phyloP scores from a whole-genome alignment of 2,797 vertebrate species.

The Chaetophractus vellerosus region DNA sequence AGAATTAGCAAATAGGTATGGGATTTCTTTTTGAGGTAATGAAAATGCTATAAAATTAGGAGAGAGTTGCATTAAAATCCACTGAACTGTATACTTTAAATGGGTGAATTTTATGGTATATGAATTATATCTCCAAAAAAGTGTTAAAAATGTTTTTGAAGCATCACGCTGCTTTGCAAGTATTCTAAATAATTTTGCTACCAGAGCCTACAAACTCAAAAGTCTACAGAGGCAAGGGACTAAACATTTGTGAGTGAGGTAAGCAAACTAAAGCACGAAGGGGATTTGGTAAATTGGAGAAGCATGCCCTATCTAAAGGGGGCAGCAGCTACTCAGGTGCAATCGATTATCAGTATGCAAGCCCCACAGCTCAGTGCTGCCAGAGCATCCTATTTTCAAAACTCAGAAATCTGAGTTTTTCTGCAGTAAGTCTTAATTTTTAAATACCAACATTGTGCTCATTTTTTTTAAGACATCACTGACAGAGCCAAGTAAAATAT shows the following conservation, averaged over 20 bases:
- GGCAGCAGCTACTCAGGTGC: background rate
- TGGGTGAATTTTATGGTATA: background rate
- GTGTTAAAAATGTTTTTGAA: slow-evolving; percentile 43
- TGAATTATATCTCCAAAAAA: slow-evolving; percentile 33
- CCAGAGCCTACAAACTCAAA: background rate
- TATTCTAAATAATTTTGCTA: slow-evolving; percentile 42
- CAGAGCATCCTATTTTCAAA: background rate
- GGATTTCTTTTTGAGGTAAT: slow-evolving; percentile 33
- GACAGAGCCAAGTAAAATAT: slow-evolving; percentile 17
- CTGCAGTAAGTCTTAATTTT: background rate
- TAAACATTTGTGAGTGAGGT: background rate
- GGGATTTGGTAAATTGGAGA: background rate
- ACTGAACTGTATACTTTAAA: background rate
- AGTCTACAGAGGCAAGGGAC: background rate
- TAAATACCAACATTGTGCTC: slow-evolving; percentile 37
- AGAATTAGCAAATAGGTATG: background rate
- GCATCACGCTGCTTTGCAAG: background rate
- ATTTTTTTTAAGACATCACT: background rate
- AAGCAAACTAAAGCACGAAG: background rate
- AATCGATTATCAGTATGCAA: background rate
- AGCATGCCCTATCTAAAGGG: background rate
- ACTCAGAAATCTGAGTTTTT: slow-evolving; percentile 41
- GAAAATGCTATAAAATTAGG: background rate
- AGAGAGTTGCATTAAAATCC: slow-evolving; percentile 5
- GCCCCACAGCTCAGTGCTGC: background rate